Base-by-base conservation (phyloP, 2,797 vertebrate species). In the Esox masquinongy region DNA sequence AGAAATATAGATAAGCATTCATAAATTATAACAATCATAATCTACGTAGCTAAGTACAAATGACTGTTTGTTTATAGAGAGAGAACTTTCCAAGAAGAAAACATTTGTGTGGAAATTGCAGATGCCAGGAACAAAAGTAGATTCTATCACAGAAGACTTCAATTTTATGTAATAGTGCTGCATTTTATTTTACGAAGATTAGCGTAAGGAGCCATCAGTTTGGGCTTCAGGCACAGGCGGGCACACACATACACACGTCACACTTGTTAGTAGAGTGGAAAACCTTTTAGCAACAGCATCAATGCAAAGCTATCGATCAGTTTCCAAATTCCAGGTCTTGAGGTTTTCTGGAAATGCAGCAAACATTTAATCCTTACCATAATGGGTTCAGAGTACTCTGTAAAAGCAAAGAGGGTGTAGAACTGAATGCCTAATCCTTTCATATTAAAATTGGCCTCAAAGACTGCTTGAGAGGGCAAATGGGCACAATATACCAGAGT, bases 391-490 rank as follows among this genome's bases (percentile, higher is more conserved):
- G 19, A 61, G 66, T 77, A 70, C 76, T 81, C 76, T 72, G 73
- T 82, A 68, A 70, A 34, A 79, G 73, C 77, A 86, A 83, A 91
- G 70, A 74, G 64, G 67, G 68, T 51, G 14, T 85, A 85, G 77
- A 87, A 85, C 85, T 79, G 73, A 39, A 80, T 64, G 73, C 69
- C 78, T 88, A 90, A 88, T 89, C 86, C 80, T 43, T 80, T 85
- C 70, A 80, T 78, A 83, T 72, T 71, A 53, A 83, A 89, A 26
- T 79, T 73, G 74, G 76, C 76, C 80, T 80, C 39, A 19, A 74
- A 34, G 72, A 39, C 83, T 88, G 83, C 78, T 80, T 79, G 77
- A 85, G 78, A 82, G 73, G 77, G 49, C 75, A 80, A 80, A 22
- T 39, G 81, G 83, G 77, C 80, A 78, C 74, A 80, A 77, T 74